A percentile compares a stretch with the other conserved stretches of the same genome.
Conservation (phyloP, 2,113 vertebrate species). For the Danio rerio region DNA sequence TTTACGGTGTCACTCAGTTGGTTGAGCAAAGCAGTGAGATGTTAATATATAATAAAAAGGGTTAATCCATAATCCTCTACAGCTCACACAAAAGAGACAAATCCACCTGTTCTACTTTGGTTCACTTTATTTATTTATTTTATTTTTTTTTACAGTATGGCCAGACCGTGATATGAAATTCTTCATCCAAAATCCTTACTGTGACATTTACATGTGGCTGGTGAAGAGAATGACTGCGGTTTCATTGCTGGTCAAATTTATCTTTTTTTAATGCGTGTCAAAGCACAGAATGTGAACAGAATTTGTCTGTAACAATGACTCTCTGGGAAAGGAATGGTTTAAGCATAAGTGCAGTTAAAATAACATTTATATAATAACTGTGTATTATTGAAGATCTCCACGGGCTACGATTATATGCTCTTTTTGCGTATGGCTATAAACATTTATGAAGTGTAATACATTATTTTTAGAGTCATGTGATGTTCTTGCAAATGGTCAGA, state of each 20-base stretch:
- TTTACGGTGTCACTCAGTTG: constrained; percentile 14
- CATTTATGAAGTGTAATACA: too few species aligned
- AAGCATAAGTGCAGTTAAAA: too few species aligned
- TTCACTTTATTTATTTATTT: too few species aligned
- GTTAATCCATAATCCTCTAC: constrained; percentile 35
- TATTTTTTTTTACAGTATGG: background rate
- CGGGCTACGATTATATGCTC: too few species aligned
- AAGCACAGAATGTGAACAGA: background rate
- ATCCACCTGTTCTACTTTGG: constrained; percentile 27
- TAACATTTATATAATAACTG: too few species aligned
- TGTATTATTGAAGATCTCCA: too few species aligned
- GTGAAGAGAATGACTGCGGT: background rate
- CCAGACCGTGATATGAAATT: background rate
- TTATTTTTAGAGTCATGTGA: too few species aligned
- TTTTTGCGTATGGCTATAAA: too few species aligned
- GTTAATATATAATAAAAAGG: constrained; percentile 47
- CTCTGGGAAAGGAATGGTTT: background rate
- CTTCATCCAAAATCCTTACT: background rate
- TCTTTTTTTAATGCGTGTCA: background rate
- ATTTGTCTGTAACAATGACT: background rate
- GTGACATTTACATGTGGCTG: constrained; percentile 2
- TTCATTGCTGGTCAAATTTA: background rate
- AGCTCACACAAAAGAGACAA: constrained; percentile 22
- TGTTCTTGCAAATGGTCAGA: too few species aligned
- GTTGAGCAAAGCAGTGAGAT: constrained; percentile 40